A percentile compares a stretch with the other conserved stretches of the same genome.
Conservation (phyloP, 2,888 invertebrate species). For the Hetaerina titia region DNA sequence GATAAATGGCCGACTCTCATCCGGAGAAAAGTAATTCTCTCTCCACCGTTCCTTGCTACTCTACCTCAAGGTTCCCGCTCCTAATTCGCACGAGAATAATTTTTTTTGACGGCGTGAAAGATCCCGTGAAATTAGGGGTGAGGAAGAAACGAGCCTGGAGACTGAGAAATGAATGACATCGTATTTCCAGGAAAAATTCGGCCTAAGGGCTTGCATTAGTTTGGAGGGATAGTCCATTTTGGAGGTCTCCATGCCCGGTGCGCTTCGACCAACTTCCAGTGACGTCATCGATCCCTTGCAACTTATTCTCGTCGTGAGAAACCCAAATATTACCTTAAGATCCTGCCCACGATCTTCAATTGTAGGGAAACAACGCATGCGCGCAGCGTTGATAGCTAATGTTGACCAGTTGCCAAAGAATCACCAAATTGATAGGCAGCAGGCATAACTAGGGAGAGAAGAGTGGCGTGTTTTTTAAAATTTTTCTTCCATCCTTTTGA, state of each 20-base stretch:
- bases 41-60: no score
- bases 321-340: background rate
- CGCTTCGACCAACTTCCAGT: background rate
- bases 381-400: background rate
- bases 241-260: background rate
- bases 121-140: background rate
- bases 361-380: background rate
- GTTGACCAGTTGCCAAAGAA: background rate
- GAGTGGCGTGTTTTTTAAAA: background rate
- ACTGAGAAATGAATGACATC: background rate
- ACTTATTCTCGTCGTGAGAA: background rate
- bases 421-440: background rate
- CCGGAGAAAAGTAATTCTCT: no score
- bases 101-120: background rate
- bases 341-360: background rate
- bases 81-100: background rate
- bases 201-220: background rate
- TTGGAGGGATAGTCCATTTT: background rate
- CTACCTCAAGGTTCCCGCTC: no score
- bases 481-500: background rate
- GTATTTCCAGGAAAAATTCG: background rate
- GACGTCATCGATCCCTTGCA: background rate
- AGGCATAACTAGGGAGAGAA: background rate
- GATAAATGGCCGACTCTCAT: no score
- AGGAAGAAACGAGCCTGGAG: background rate